phyloP scores from a whole-genome alignment of 1,140 invertebrate genomes.

The Zophobas atratus region DNA sequence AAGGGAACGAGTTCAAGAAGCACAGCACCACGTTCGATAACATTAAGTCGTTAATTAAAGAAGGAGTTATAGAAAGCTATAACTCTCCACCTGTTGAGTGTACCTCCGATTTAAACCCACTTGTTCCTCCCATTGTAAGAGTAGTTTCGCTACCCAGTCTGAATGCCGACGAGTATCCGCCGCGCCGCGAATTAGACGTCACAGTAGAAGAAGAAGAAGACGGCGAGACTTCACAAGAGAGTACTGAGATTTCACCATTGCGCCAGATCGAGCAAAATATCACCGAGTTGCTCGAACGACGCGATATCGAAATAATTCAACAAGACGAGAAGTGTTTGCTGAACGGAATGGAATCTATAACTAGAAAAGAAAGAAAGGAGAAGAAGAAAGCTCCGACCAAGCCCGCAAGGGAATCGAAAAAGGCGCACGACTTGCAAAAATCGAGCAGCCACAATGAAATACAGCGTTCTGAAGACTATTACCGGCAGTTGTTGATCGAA shows the following conservation, averaged over 20 bases:
- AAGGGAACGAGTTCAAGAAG: slow-evolving; percentile 75
- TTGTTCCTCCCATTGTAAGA: slow-evolving; percentile 70
- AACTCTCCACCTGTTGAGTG: slow-evolving; percentile 69
- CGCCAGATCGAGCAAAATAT: slow-evolving; percentile 79
- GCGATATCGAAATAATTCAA: slow-evolving; percentile 67
- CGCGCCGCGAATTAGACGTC: slow-evolving; percentile 69
- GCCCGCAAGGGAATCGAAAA: slow-evolving; percentile 66
- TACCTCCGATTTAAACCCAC: slow-evolving; percentile 69
- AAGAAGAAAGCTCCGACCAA: slow-evolving; percentile 67
- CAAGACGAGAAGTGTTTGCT: slow-evolving; percentile 58
- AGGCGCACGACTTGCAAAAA: slow-evolving; percentile 72
- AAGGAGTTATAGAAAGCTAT: slow-evolving; percentile 73
- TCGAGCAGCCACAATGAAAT: slow-evolving; percentile 75
- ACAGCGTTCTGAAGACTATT: slow-evolving; percentile 71
- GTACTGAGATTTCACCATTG: slow-evolving; percentile 73
- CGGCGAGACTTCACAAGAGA: slow-evolving; percentile 70
- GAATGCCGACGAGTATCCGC: slow-evolving; percentile 71
- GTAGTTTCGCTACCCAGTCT: slow-evolving; percentile 78
- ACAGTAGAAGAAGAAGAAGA: slow-evolving; percentile 78
- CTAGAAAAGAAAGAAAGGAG: slow-evolving; percentile 55
- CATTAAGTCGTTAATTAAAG: slow-evolving; percentile 81
- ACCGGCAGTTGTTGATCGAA: slow-evolving; percentile 70
- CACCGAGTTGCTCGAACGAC: slow-evolving; percentile 72
- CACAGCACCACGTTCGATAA: slow-evolving; percentile 86
- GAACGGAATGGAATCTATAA: slow-evolving; percentile 58